A percentile compares a stretch with the other conserved stretches of the same genome.
Conservation (phyloP, 2,888 invertebrate genomes). For the Rhamnusium bicolor region DNA sequence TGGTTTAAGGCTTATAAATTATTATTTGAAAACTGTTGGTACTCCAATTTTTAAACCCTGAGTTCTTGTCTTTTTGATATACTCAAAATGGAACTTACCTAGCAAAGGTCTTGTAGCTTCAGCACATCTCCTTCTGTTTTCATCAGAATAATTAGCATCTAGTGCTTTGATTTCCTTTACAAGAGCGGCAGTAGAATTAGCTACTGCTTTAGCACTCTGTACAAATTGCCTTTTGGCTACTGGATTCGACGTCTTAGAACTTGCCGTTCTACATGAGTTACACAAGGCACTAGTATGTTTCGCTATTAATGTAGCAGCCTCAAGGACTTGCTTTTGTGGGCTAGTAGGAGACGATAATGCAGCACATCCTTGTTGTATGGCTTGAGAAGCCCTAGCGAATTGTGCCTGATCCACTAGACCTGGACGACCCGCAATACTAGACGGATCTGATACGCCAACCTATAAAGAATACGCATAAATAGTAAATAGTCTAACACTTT, state of each 20-base stretch:
- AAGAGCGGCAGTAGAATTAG: conserved; percentile 93
- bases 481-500: too few relatives aligned
- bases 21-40: too few relatives aligned
- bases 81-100: conserved; percentile 58
- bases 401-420: conserved; percentile 92
- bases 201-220: conserved; percentile 97
- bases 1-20: too few relatives aligned
- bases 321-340: conserved; percentile 87
- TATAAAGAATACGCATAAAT: conserved; percentile 51
- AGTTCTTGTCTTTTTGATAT: too few relatives aligned
- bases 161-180: conserved; percentile 95
- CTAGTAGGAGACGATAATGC: conserved; percentile 81
- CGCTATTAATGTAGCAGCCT: conserved; percentile 94
- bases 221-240: conserved; percentile 97
- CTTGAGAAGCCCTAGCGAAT: conserved; percentile 89
- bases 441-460: conserved; percentile 94
- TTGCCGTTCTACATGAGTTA: conserved; percentile 91
- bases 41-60: too few relatives aligned
- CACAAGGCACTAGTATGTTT: conserved; percentile 97
- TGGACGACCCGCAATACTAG: conserved; percentile 89
- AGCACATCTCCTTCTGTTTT: conserved; percentile 81
- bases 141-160: conserved; percentile 88
- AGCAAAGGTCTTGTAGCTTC: conserved; percentile 86
- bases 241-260: conserved; percentile 90
- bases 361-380: conserved; percentile 91